Base-by-base conservation (phyloP, 2,888 invertebrate species). In the Amblyteles armatorius region DNA sequence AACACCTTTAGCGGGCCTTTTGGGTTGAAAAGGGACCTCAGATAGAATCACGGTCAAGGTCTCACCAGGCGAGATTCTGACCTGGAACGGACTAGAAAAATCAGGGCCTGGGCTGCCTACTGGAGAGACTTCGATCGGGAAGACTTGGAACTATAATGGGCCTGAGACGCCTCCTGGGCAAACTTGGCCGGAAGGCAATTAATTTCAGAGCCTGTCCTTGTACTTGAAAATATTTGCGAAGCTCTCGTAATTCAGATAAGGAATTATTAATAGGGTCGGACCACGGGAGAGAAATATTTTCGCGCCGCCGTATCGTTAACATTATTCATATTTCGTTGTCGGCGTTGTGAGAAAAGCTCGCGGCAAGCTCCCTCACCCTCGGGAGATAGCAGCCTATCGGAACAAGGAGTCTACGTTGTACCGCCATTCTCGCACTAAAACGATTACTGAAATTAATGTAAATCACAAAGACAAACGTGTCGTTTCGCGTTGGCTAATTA, bases 371-470 rank as follows among this genome's bases (percentile, higher is more conserved):
- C 9, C 55, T 22, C 26, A 13, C 69, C 26, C 50, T 48, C 6
- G 69, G 7, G 22, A 22, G 55, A 22, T 22, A 3, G 26, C 19
- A 13, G 36, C 13, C 16, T 22, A 36, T 73, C 40, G 44, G 26
- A 40, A 40, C 33, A 16, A 40, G 72, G 44, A 73, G 16, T 73
- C 44, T 22, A 9, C 36, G 33, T 29, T 33, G 11, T 6, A 40
- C 40, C 55, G 22, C n/a, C 9, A 26, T n/a, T 19, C 19, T 73
- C 33, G 63, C 44, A 29, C 74, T 73, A 9, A 65, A 60, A 71
- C 50, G 71, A 82, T 81, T 78, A 81, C 68, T 36, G 26, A 55
- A 85, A 84, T 79, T 71, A 71, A 84, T 77, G 83, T 71, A 76
- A 74, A 79, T 84, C 68, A 13, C 60, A 36, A 83, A 76, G 50